These are phyloP conservation scores for Subanguina moxae DNA, from an alignment of 1,140 invertebrate species.

Conservation along the genomic window DNA sequence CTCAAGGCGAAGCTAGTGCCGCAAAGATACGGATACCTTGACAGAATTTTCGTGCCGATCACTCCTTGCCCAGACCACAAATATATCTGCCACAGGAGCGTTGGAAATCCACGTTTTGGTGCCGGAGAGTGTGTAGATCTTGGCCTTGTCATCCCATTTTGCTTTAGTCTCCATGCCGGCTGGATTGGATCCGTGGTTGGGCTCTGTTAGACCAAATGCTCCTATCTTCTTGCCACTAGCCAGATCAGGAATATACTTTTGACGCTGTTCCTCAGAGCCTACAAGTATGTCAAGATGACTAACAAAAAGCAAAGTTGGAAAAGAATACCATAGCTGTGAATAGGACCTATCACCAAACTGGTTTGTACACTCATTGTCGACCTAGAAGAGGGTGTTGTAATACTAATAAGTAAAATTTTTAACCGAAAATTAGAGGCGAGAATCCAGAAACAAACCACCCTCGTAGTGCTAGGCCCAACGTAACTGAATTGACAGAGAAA, in stretches of 20 bases:
- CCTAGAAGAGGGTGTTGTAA: background rate
- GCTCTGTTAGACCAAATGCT: constrained; percentile 95
- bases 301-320: constrained; percentile 6
- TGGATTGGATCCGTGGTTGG: constrained; percentile 92
- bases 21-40: constrained; percentile 34
- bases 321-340: constrained; percentile 69
- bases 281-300: constrained; percentile 11
- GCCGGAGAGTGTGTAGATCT: constrained; percentile 60
- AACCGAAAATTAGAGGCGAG: too few species aligned
- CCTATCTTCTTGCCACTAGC: constrained; percentile 79
- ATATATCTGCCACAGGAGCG: constrained; percentile 84
- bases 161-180: constrained; percentile 63
- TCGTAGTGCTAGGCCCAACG: too few species aligned
- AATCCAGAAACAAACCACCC: too few species aligned
- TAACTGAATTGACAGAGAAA: too few species aligned
- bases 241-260: constrained; percentile 77
- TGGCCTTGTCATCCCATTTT: constrained; percentile 60
- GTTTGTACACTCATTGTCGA: constrained; percentile 96
- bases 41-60: constrained; percentile 62
- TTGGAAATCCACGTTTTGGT: constrained; percentile 76
- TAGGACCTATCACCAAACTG: constrained; percentile 89
- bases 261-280: constrained; percentile 81
- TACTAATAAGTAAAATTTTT: too few species aligned
- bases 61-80: constrained; percentile 81
- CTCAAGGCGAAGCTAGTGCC: too few species aligned